Evolutionary conservation across 2,888 invertebrate species (phyloP), one percentile per base, ranked within the genome.

Genomic region (Gibbula magus): DNA sequence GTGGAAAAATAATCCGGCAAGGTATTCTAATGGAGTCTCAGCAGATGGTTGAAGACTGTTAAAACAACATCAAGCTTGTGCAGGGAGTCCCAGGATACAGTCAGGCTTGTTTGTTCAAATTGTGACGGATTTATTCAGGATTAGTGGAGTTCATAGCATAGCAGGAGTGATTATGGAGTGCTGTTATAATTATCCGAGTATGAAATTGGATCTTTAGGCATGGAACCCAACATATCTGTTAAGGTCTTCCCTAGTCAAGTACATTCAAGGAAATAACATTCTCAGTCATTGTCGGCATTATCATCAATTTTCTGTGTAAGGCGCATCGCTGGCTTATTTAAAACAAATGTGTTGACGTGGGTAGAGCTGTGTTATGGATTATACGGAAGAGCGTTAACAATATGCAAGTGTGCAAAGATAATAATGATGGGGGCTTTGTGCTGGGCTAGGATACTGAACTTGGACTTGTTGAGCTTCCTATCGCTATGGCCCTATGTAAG

Each of bases 401-500:
- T 35, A 70, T 70, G 35, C 70, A 39, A 70, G 39, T 70, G 70
- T 70, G 32, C 32, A 39, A 70, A 61, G 61, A 70, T 70, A 35
- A 39, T 70, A 70, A 70, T 70, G 70, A 35, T 70, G 32, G 70
- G n/a, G 70, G 39, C 29, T 8, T 32, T 39, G 29, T 61, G 22
- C 4, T 29, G 2, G 61, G 25, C 61, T 61, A 61, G 61, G 61
- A 61, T 61, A 61, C 10, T 61, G 61, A 16, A 61, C 29, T 29
- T 25, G 61, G 45, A 51, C 20, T 75, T 75, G 52, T 75, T 75
- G 22, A 39, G 52, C n/a, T 75, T 10, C 35, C 8, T 52, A 25
- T 18, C 32, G 54, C 51, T 25, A 81, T 81, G 81, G 54, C 79
- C 18, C 77, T 81, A 39, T 81, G 79, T 75, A 75, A 77, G 53